Evolutionary conservation across 2,797 vertebrate species (phyloP), one percentile per base, ranked within the genome.

Genomic region (Argentina silus): DNA sequence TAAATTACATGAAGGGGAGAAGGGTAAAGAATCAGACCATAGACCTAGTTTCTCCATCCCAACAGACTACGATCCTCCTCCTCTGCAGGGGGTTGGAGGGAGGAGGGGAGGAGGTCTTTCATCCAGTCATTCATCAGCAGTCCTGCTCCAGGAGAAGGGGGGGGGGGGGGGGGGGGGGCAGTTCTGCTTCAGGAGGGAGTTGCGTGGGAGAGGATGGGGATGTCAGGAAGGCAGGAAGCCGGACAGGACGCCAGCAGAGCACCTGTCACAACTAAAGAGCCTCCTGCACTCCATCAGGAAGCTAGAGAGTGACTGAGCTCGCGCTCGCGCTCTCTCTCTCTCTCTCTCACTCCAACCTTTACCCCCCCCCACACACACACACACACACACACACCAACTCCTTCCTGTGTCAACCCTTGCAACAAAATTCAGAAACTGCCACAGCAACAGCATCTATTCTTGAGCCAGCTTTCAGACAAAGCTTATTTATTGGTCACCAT

Each of bases 401-500:
- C 90, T 92, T 93, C 91, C 90, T 92, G 90, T 87, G 89, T 89
- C 87, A 89, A 87, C 88, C 90, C 90, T 86, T 83, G 87, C 86
- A 87, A 76, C 78, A 82, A 85, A 89, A 88, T 85, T 88, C 86
- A 36, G 59, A 21, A 61, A 42, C 86, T 85, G 87, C 76, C 90
- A 87, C 88, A 80, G 90, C 88, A 92, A 92, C 90, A 76, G 60
- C 21, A 43, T 42, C 55, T 50, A 23, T 27, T 6, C 67, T 63
- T 21, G 80, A 64, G 79, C 81, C 81, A 77, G 81, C 85, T 27
- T 67, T 88, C 88, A 89, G 86, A 89, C 88, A 87, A 84, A 89
- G 86, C 88, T 87, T 82, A 87, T 90, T 90, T 86, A 89, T 77
- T 85, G 43, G 44, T 47, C 10, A 44, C 63, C 44, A 3, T 76